Evolutionary conservation across 2,888 invertebrate species (phyloP).

Genomic region (Polyommatus icarus): DNA sequence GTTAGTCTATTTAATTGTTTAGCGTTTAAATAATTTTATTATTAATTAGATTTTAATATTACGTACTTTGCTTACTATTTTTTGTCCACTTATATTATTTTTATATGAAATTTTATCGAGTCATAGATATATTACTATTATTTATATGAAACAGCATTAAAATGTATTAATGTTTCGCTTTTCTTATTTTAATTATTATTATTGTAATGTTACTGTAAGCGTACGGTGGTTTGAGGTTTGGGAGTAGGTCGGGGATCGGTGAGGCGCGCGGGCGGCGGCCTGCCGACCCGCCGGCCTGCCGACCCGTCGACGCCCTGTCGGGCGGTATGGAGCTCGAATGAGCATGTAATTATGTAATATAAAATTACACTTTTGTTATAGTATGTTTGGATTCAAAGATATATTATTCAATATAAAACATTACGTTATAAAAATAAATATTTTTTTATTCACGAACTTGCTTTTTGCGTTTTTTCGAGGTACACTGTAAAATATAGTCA

Average conservation of each 20-base stretch:
- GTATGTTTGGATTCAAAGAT: conserved; percentile 43
- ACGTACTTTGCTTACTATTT: conserved; percentile 7
- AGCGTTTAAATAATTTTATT: conserved; percentile 9
- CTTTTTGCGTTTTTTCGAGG: conserved; percentile 57
- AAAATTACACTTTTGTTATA: conserved; percentile 41
- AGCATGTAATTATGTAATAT: conserved; percentile 30
- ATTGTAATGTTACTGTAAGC: conserved; percentile 20
- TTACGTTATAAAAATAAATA: conserved; percentile 63
- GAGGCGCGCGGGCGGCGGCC: neutral
- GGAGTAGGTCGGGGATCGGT: neutral
- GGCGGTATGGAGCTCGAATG: neutral
- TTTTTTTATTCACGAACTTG: conserved; percentile 69
- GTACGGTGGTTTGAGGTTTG: neutral
- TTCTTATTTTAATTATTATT: conserved; percentile 22
- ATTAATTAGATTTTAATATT: conserved; percentile 2
- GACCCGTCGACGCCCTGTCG: neutral
- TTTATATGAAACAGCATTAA: conserved; percentile 22
- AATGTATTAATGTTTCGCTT: conserved; percentile 27
- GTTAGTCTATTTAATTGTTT: conserved; percentile 20
- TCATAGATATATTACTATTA: conserved; percentile 21
- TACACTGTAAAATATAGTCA: conserved; percentile 55
- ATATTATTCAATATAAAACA: conserved; percentile 56
- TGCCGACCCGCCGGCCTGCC: neutral
- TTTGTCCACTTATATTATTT: conserved; percentile 24
- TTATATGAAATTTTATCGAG: conserved; percentile 26